phyloP scores from a whole-genome alignment of 2,888 invertebrate species.

The Heliothis peltigera region DNA sequence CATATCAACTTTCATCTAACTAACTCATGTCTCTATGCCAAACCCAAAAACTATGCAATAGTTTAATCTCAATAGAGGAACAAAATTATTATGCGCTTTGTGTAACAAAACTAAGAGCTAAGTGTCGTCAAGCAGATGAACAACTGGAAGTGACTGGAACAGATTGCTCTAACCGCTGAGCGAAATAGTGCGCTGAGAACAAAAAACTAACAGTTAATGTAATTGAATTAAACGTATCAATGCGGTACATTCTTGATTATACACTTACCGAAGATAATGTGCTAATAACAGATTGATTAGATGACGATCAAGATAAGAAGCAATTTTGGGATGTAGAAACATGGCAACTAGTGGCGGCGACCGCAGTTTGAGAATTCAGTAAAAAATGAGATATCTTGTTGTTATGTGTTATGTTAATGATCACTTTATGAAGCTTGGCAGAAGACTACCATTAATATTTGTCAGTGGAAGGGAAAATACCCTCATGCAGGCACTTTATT shows the following conservation, averaged over 20 bases:
- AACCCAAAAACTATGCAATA: too few species aligned
- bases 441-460: too few species aligned
- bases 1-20: too few species aligned
- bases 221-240: slow-evolving; percentile 42
- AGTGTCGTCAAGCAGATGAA: slow-evolving; percentile 11
- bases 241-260: slow-evolving; percentile 38
- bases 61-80: neutral
- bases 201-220: slow-evolving; percentile 40
- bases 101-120: slow-evolving; percentile 16
- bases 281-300: neutral
- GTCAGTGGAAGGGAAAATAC: too few species aligned
- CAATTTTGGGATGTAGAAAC: neutral
- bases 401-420: too few species aligned
- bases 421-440: too few species aligned
- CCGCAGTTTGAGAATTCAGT: too few species aligned
- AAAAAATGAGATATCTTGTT: too few species aligned
- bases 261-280: slow-evolving; percentile 5
- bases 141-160: slow-evolving; percentile 36
- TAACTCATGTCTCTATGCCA: too few species aligned
- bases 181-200: slow-evolving; percentile 49
- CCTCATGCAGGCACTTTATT: neutral
- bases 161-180: slow-evolving; percentile 28
- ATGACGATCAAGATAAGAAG: neutral
- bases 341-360: too few species aligned
- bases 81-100: too few species aligned